These are phyloP conservation scores for Vanessa atalanta DNA, from an alignment of 1,140 invertebrate genomes.

Conservation along the genomic window DNA sequence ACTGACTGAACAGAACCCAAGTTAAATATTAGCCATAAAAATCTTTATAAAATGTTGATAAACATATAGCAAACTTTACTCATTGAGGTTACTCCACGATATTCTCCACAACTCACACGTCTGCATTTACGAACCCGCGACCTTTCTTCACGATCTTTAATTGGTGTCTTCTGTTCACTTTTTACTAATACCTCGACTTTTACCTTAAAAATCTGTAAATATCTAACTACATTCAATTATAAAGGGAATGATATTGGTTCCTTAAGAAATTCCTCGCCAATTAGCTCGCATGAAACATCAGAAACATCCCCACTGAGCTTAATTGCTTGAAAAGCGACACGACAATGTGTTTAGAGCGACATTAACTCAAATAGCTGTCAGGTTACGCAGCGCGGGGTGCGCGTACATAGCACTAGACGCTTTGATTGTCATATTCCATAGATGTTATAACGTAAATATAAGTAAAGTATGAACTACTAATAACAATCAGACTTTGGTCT, in stretches of 20 bases:
- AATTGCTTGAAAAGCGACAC: conserved; percentile 49
- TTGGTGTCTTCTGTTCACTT: too few relatives aligned
- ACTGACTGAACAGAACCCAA: too few relatives aligned
- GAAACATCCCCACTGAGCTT: conserved; percentile 27
- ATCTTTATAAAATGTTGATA: too few relatives aligned
- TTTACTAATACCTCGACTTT: too few relatives aligned
- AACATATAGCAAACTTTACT: too few relatives aligned
- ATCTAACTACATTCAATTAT: neutral
- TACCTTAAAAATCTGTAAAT: too few relatives aligned
- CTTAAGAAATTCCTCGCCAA: neutral
- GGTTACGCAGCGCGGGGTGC: conserved; percentile 13
- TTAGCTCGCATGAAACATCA: conserved; percentile 25
- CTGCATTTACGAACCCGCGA: too few relatives aligned
- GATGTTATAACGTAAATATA: neutral
- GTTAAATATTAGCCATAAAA: too few relatives aligned
- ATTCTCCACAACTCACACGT: too few relatives aligned
- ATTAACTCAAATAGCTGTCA: conserved; percentile 52
- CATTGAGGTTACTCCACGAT: too few relatives aligned
- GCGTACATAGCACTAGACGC: conserved; percentile 27
- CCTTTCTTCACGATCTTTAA: too few relatives aligned
- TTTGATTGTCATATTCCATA: neutral
- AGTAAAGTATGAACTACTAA: neutral
- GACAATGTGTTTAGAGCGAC: conserved; percentile 56
- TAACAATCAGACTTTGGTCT: too few relatives aligned
- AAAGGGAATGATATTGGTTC: neutral